Evolutionary conservation across 2,888 invertebrate genomes (phyloP), one percentile per base, ranked within the genome.

Genomic region (Belgica antarctica): DNA sequence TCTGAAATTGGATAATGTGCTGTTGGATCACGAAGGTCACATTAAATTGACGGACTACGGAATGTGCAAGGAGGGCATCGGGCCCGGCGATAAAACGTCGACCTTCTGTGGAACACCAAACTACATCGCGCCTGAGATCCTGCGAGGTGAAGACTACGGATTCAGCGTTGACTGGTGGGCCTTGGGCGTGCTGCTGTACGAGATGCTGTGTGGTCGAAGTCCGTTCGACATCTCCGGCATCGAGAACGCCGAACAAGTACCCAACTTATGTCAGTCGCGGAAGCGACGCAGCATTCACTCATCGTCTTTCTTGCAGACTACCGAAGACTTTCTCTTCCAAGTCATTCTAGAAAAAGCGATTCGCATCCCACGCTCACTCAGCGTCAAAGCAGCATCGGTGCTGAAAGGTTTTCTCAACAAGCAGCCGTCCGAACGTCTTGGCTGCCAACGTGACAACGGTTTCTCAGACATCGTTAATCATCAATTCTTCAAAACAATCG

Each of bases 11-110:
- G 94, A 94, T 81, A 96, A 96, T 78, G 96, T 96, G 12, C 83
- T 96, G 72, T 82, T 96, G 70, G 96, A 96, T 81, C 91, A 94
- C 77, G 95, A 96, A 79, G 96, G 96, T 2, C 96, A 96, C 81
- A 94, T 96, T 76, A 96, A 96, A 79, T 84, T 96, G 72, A 96
- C 96, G 7, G 96, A 96, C 81, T 96, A 96, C 78, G 96, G 96
- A 74, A 83, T 82, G 83, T 96, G 96, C 81, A 96, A 96, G 82
- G 94, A 94, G 79, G 93, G 93, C 31, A 92, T 94, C 46, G 83
- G 91, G 63, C 87, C 89, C 0, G 92, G 92, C 24, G 96, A 96
- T 80, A 91, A 90, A 31, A 96, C 96, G 1, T 92, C 91, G 5
- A 96, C 96, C 0, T 90, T 90, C 82, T 90, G 90, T 79, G 90